Evolutionary conservation across 2,113 vertebrate species (phyloP).

Genomic region (Dryoscopus gambensis): DNA sequence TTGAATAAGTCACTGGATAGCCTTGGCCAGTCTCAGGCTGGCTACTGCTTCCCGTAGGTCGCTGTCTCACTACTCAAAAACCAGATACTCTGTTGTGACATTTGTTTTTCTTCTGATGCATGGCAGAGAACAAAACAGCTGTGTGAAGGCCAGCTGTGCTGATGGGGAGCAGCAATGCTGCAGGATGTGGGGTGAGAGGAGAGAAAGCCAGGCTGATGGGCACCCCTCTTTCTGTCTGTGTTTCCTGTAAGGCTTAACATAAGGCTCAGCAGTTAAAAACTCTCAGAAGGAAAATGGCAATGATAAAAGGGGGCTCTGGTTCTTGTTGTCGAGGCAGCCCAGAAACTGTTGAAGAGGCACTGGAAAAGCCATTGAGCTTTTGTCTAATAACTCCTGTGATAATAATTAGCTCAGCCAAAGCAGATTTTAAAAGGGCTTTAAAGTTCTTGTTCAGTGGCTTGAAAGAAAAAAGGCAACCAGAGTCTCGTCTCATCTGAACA

Average conservation of each 20-base stretch:
- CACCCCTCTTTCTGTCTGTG: not conserved
- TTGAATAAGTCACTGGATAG: constrained; percentile 66
- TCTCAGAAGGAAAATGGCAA: not conserved
- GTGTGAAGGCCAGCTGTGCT: not conserved
- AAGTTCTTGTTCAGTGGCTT: constrained; percentile 74
- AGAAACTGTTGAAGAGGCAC: not conserved
- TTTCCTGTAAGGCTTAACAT: not conserved
- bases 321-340: not conserved
- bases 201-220: not conserved
- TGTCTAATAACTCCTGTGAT: constrained; percentile 68
- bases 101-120: not conserved
- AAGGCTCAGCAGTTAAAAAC: not conserved
- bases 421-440: constrained; percentile 75
- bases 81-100: constrained; percentile 45
- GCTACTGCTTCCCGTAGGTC: not conserved
- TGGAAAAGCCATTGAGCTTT: constrained; percentile 48
- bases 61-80: constrained; percentile 20
- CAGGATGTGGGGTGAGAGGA: not conserved
- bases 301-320: not conserved
- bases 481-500: constrained; percentile 76
- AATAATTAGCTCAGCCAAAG: constrained; percentile 79
- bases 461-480: constrained; percentile 70
- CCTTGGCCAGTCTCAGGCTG: not conserved
- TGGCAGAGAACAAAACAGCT: not conserved
- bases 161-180: not conserved